Evolutionary conservation across 1,140 invertebrate genomes (phyloP), one percentile per base, ranked within the genome.

Genomic region (Bicyclus anynana): DNA sequence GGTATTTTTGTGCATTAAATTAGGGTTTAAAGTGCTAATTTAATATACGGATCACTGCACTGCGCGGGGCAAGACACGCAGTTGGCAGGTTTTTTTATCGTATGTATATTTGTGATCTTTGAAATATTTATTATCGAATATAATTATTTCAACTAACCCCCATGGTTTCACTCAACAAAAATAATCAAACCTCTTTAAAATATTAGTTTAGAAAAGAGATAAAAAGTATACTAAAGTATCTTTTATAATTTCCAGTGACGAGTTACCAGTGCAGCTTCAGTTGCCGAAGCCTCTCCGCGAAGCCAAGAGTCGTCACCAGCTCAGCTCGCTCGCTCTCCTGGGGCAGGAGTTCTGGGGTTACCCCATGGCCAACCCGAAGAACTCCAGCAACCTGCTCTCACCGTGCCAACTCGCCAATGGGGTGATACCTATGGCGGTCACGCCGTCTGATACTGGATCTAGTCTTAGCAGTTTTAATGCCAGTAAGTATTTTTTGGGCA

Each of bases 311-410:
- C 92, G 96, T 38, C 95, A 97, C 73, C 96, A 97, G 79, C 91
- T 99, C 5, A 94, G 95, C 17, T 97, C 96, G 0, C 89, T 98
- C 26, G 96, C 97, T 5, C 90, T 98, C 46, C 87, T 99, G 20
- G 97, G 97, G 29, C 97, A 98, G 92, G 95, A 96, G 89, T 96
- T 96, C 87, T 97, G 96, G 96, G 92, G 95, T 54, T 97, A 97
- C 79, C 94, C 93, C 20, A 94, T 94, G 93, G 93, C 94, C 23
- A 93, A 93, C 76, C 92, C 93, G 5, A 92, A 93, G 52, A 83
- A 78, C 85, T 67, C 76, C 3, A 71, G 62, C 35, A 84, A 73
- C 52, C 21, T 79, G 9, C 58, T 88, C 7, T 85, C 84, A 16
- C 83, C 85, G 9, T 74, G 80, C 57, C 83, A 84, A 50, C 53